Evolutionary conservation across 2,797 vertebrate species (phyloP).

Genomic region (Rhodeus uyekii): DNA sequence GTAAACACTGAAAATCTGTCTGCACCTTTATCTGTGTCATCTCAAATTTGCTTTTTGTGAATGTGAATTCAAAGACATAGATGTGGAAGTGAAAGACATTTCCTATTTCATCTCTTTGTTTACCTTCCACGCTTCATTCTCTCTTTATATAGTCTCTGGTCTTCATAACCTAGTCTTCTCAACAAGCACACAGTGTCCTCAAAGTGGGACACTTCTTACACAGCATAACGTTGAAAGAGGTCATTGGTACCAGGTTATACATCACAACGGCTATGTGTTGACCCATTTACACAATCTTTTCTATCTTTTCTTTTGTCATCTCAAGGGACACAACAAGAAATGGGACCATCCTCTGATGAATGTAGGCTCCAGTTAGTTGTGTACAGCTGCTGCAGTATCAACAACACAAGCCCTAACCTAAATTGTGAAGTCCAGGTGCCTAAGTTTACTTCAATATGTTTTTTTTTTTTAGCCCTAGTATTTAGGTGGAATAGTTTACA

Average conservation of each 20-base stretch:
- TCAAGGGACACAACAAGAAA: conserved; percentile 10
- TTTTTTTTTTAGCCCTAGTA: not conserved
- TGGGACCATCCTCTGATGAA: conserved; percentile 15
- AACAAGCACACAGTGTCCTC: not conserved
- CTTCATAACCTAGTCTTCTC: not conserved
- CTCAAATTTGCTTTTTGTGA: not conserved
- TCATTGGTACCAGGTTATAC: conserved; percentile 29
- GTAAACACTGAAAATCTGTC: not conserved
- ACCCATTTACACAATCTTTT: conserved; percentile 43
- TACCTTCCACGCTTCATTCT: not conserved
- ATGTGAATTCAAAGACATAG: not conserved
- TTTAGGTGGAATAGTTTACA: not conserved
- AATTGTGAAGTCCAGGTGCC: not conserved
- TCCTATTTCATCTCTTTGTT: conserved; percentile 14
- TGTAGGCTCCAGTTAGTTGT: not conserved
- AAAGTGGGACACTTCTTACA: conserved; percentile 32
- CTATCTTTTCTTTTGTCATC: conserved; percentile 21
- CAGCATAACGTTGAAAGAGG: conserved; percentile 34
- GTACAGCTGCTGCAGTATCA: not conserved
- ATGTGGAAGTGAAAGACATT: conserved; percentile 7
- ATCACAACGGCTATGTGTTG: conserved; percentile 14
- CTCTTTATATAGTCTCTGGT: not conserved
- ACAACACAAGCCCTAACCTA: conserved; percentile 21
- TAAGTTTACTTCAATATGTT: not conserved
- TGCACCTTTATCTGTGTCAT: not conserved